Percentiles rank a stretch among this genome's conserved stretches.
Evolutionary conservation across 2,797 vertebrate genomes (phyloP).

Genomic region (Pangasius mekongensis): DNA sequence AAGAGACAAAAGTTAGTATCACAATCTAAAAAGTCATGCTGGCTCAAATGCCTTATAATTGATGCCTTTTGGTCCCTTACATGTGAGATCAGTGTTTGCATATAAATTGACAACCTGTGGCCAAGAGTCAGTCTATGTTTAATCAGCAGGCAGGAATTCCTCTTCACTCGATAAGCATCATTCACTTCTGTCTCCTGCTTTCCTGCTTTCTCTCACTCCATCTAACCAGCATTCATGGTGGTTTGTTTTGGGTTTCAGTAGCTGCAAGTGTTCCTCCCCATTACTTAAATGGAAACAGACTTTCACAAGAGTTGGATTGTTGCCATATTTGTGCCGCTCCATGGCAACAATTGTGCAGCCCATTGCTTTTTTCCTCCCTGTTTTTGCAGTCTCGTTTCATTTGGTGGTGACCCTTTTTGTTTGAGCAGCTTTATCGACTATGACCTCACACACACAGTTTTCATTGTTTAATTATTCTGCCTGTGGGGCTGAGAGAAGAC

Average conservation of each 20-base stretch:
- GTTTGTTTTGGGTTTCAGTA: constrained; percentile 46
- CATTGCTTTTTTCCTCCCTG: constrained; percentile 48
- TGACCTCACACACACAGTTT: constrained; percentile 59
- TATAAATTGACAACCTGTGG: neutral
- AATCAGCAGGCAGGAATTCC: constrained; percentile 51
- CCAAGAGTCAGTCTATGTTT: constrained; percentile 41
- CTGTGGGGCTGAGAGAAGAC: constrained; percentile 15
- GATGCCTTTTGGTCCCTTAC: constrained; percentile 1
- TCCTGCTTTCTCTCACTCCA: constrained; percentile 14
- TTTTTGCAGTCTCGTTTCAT: constrained; percentile 57
- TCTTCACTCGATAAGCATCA: constrained; percentile 43
- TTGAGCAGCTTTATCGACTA: constrained; percentile 52
- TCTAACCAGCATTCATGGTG: constrained; percentile 30
- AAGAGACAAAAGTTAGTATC: neutral
- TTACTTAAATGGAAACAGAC: constrained; percentile 55
- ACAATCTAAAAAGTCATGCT: neutral
- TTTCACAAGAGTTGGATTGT: constrained; percentile 54
- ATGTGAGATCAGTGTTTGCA: constrained; percentile 19
- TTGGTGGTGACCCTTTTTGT: constrained; percentile 59
- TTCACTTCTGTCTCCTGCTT: constrained; percentile 40
- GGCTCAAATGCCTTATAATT: neutral
- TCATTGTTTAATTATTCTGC: constrained; percentile 58
- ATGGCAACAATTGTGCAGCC: constrained; percentile 61
- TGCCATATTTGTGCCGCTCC: constrained; percentile 61
- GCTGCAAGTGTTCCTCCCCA: constrained; percentile 36